Conservation (phyloP, 2,113 vertebrate species). For the Phalacrocorax aristotelis region DNA sequence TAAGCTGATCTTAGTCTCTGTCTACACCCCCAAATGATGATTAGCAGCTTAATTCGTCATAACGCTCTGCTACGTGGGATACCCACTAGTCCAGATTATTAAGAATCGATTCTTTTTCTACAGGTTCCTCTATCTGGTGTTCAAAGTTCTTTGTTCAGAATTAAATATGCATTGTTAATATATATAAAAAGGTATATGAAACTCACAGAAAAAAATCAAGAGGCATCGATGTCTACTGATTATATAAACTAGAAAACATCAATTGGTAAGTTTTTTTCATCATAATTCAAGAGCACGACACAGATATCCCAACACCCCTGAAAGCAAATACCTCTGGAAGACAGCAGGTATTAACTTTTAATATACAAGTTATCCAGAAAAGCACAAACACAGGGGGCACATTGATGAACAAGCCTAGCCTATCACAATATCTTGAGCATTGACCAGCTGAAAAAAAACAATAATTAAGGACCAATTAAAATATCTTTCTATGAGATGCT, state of each 20-base stretch:
- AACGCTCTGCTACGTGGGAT: not conserved
- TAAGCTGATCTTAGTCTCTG: not conserved
- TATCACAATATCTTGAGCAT: not conserved
- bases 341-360: not conserved
- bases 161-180: not conserved
- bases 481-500: not conserved
- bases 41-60: not conserved
- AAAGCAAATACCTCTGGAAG: not conserved
- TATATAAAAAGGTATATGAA: not conserved
- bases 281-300: not conserved
- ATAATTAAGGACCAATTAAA: not conserved
- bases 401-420: not conserved
- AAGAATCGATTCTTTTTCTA: not conserved
- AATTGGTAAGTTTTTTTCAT: not conserved
- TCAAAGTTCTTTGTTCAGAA: not conserved
- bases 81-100: not conserved
- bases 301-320: not conserved
- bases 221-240: not conserved
- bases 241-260: not conserved
- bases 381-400: not conserved
- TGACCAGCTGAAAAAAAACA: not conserved
- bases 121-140: not conserved
- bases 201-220: not conserved
- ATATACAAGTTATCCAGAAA: not conserved
- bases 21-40: not conserved